Evolutionary conservation across 2,113 vertebrate species (phyloP).

Genomic region (Phalacrocorax pelagicus): DNA sequence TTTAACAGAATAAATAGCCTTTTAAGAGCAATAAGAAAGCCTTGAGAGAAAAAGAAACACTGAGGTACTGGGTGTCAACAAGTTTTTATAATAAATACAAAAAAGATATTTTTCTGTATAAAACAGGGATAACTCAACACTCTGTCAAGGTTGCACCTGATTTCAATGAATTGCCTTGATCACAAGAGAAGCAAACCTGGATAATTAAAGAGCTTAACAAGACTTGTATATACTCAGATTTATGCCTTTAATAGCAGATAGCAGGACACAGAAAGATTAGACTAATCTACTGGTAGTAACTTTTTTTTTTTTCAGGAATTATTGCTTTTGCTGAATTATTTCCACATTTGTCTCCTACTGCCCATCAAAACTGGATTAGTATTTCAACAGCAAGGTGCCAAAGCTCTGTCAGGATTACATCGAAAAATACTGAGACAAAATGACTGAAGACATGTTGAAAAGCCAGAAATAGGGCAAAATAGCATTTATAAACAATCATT

Average conservation of each 20-base stretch:
- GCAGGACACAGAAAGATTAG: slow-evolving; percentile 32
- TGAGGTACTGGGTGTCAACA: neutral
- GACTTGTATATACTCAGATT: neutral
- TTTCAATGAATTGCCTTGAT: slow-evolving; percentile 1
- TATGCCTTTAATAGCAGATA: neutral
- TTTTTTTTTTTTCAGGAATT: neutral
- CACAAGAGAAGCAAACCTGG: neutral
- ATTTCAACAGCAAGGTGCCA: slow-evolving; percentile 34
- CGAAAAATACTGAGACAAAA: neutral
- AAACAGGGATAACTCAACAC: neutral
- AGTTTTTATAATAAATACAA: neutral
- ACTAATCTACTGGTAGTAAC: neutral
- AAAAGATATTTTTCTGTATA: neutral
- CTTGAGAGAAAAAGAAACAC: neutral
- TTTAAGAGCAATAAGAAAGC: neutral
- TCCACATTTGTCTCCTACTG: slow-evolving; percentile 20
- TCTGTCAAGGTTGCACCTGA: neutral
- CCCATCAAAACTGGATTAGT: slow-evolving; percentile 34
- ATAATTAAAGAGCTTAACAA: slow-evolving; percentile 29
- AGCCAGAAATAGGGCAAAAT: neutral
- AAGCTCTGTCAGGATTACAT: slow-evolving; percentile 44
- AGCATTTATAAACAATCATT: neutral
- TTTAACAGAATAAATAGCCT: neutral
- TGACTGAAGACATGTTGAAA: slow-evolving; percentile 14
- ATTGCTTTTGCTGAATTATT: neutral